Percentiles rank a stretch among this genome's conserved stretches.
Conservation (phyloP, 2,797 vertebrate genomes). For the Coccyzus lansbergi region DNA sequence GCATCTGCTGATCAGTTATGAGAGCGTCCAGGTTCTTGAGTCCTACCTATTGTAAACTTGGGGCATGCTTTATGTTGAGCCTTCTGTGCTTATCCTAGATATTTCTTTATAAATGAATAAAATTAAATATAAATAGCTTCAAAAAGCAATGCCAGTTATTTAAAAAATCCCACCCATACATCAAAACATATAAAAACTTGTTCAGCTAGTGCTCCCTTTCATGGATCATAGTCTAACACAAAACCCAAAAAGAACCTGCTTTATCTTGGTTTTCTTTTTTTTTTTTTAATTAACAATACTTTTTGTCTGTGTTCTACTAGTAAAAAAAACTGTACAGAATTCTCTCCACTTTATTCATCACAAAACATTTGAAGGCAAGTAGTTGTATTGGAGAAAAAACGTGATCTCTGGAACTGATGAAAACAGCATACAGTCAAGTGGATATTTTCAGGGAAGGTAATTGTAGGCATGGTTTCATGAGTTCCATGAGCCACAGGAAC, state of each 20-base stretch:
- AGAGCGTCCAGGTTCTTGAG: constrained; percentile 15
- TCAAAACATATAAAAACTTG: not conserved
- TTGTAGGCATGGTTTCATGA: not conserved
- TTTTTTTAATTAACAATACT: not conserved
- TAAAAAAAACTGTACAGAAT: not conserved
- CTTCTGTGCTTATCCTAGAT: not conserved
- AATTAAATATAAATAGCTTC: not conserved
- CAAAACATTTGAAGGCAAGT: not conserved
- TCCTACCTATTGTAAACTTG: constrained; percentile 22
- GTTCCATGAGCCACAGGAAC: not conserved
- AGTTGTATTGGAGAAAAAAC: not conserved
- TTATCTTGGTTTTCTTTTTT: not conserved
- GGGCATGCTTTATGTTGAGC: constrained; percentile 9
- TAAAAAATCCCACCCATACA: not conserved
- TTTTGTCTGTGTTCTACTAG: not conserved
- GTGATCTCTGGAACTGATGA: not conserved
- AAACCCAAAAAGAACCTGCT: not conserved
- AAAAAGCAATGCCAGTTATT: not conserved
- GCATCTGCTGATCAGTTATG: constrained; percentile 27
- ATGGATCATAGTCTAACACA: not conserved
- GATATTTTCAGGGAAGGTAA: not conserved
- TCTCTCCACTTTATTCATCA: not conserved
- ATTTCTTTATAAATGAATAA: not conserved
- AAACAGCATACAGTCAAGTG: not conserved
- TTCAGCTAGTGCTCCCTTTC: not conserved